Base-by-base conservation (phyloP, 2,797 vertebrate genomes). In the Australoheros facetus region DNA sequence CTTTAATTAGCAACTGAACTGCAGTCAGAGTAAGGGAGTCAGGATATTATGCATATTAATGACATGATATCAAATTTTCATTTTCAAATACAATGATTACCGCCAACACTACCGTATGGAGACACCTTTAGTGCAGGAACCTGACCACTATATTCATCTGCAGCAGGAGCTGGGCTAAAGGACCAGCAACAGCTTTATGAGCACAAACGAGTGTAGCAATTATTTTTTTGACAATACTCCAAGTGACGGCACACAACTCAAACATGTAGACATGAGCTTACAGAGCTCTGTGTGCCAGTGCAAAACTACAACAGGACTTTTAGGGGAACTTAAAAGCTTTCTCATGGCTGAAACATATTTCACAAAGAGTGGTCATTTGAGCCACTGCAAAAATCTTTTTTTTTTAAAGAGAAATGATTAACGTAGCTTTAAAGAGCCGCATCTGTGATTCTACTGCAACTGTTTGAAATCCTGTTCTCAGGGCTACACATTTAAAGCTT, bases 401-500 rank as follows among this genome's bases (percentile, higher is more conserved):
- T 60, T 10, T 64, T 32, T 7, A 9, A 42, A 42, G 4, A 42
- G 4, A 42, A 45, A 48, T 66, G 60, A 66, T 14, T 19, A 5
- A 13, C 28, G 56, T 10, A 71, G 28, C 21, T 74, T 56, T 5
- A 62, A 64, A 78, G 12, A 66, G 51, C 23, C 30, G 21, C 11
- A 39, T 3, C 8, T 5, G 21, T 17, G 23, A 12, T 76, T 56
- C 37, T 58, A 55, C 54, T 42, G 17, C 12, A 1, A n/a, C 45
- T 48, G 26, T 53, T 79, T 79, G 9, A 51, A 13, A 16, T 56
- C 14, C 37, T 58, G 8, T 17, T 73, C 76, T 76, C 53, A 75
- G 71, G 78, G 75, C 34, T 78, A 16, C 7, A 19, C 39, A 23
- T 53, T 86, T 7, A 48, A 82, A 16, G 42, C 7, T 8, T 73